These are phyloP conservation scores for Asarcornis scutulata DNA, from an alignment of 2,113 vertebrate genomes.

Conservation along the genomic window DNA sequence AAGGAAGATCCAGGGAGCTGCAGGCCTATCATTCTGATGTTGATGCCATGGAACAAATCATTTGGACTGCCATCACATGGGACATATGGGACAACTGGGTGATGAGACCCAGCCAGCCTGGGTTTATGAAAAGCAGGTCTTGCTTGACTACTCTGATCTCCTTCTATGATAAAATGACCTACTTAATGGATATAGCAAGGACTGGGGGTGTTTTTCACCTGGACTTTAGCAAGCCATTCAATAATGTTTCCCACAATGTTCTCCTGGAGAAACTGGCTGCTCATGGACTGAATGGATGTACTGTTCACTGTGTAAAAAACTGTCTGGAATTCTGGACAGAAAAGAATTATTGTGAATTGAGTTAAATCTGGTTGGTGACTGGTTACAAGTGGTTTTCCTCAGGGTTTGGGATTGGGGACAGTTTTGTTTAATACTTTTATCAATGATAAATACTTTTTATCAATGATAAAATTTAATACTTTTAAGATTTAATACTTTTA, in stretches of 20 bases:
- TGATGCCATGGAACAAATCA: no score
- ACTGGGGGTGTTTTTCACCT: background rate
- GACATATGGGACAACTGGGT: no score
- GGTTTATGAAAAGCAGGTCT: background rate
- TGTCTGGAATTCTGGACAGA: background rate
- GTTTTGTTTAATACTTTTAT: background rate
- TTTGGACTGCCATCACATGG: no score
- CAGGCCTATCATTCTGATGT: no score
- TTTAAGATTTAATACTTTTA: no score
- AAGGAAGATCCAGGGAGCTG: no score
- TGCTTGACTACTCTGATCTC: background rate
- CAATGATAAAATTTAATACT: no score
- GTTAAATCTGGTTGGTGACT: background rate
- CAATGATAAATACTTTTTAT: background rate
- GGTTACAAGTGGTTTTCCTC: no score
- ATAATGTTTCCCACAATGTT: background rate
- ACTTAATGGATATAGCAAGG: background rate
- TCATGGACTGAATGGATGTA: background rate
- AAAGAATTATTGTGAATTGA: background rate
- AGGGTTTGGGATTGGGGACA: no score
- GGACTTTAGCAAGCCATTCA: background rate
- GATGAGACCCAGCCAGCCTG: background rate
- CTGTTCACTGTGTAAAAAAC: background rate
- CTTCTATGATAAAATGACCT: background rate
- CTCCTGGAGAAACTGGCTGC: background rate